Base-by-base conservation (phyloP, 2,888 invertebrate species). In the Ferrisia virgata region DNA sequence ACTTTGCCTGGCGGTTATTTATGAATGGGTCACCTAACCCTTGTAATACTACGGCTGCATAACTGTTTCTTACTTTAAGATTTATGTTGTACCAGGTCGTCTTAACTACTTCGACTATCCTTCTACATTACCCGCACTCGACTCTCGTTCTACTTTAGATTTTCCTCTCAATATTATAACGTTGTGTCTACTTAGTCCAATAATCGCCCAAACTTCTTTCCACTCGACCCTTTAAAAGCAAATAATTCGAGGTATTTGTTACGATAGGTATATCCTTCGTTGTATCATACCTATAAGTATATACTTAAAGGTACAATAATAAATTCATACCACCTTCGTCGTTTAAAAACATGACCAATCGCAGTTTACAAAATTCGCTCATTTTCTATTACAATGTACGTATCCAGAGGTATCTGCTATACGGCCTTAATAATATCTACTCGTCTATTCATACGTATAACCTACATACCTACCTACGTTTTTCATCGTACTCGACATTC, bases 31-130 rank as follows among this genome's bases (percentile, higher is more conserved):
- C 84, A 84, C 79, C 79, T 79, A 79, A 84, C 84, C 84, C 84
- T 84, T 84, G 84, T 84, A 84, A 84, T 84, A 84, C 84, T 84
- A 84, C 82, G 84, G 79, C 84, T 84, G 84, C 84, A 84, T 84
- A 84, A 84, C 84, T 84, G 84, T 84, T 84, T 84, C 84, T 84
- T 84, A 84, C 84, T 84, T 84, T 58, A 79, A 84, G 84, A 84
- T 84, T 84, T 84, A 84, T 84, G 84, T 84, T 84, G 79, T 84
- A 84, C 79, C 84, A 79, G 84, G 79, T 84, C 84, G 84, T 84
- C 84, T 84, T 84, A 84, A 84, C 84, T 79, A 84, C 84, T 82
- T 82, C 82, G 82, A 22, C 82, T 72, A 82, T 82, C 82, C 82
- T 82, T 82, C 72, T 81, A 81, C 81, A 81, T 81, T 47, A 47